Evolutionary conservation across 2,888 invertebrate species (phyloP), one percentile per base, ranked within the genome.

Genomic region (Hoplodrina ambigua): DNA sequence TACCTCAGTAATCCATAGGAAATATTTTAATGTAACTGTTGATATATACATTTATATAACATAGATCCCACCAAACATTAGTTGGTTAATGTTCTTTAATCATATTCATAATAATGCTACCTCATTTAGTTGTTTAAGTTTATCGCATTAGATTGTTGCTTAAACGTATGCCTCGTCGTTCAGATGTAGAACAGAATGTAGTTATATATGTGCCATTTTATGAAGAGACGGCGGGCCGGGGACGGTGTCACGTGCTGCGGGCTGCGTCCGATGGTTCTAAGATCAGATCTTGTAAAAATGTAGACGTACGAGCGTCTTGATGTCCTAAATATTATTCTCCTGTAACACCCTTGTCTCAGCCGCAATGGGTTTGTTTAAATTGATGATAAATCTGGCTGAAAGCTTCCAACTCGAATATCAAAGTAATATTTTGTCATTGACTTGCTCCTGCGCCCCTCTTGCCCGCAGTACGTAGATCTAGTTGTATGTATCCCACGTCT

Each of bases 41-140:
- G 86, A 90, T 90, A 90, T 92, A 92, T 92, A 93, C 82, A 82
- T 80, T 83, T 88, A 87, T 91, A 89, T 90, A 89, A 88, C 90
- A 87, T 94, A 90, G 91, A 94, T 94, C 95, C 95, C 95, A 95
- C 95, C 95, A 94, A 94, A 94, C 93, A 88, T 93, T 93, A 94
- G 91, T 88, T 90, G 84, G 88, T 86, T 93, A 92, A 91, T 86
- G 81, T 88, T 86, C 67, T 87, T 87, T 93, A 90, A 91, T 91
- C 90, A 91, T 93, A 93, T 93, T 92, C 93, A 93, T 94, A 92
- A 92, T 92, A 88, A 91, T 91, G 90, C 95, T 95, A 95, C 95
- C 95, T 95, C 95, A 95, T 92, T 90, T 94, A 93, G 92, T 87
- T 83, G 67, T 75, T 85, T 85, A 85, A 85, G 88, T 87, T 77